A percentile compares a stretch with the other conserved stretches of the same genome.
These are phyloP conservation scores for Brienomyrus brachyistius DNA, from an alignment of 2,113 vertebrate species.

Conservation along the genomic window DNA sequence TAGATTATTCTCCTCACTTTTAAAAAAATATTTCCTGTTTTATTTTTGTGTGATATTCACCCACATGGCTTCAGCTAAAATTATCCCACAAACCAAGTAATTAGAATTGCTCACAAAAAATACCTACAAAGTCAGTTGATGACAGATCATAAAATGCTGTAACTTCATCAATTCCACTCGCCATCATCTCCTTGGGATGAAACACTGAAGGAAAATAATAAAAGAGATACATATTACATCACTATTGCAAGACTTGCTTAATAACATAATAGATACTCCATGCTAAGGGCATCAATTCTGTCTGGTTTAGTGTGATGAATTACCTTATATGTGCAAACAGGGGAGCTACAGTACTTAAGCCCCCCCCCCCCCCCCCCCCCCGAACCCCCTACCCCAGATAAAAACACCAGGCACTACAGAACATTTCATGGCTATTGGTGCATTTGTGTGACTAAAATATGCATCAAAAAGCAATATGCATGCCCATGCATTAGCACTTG, in stretches of 20 bases:
- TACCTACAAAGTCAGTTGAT: constrained; percentile 21
- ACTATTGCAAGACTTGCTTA: neutral
- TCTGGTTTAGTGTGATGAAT: neutral
- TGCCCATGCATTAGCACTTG: neutral
- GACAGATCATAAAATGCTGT: neutral
- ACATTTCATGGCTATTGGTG: neutral
- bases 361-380: neutral
- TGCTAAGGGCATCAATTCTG: neutral
- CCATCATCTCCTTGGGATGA: neutral
- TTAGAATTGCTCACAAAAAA: neutral
- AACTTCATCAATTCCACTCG: neutral
- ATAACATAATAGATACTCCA: neutral
- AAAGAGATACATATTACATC: neutral
- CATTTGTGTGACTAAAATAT: neutral
- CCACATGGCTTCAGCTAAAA: neutral
- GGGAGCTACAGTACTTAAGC: neutral
- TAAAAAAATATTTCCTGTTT: neutral
- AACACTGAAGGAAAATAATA: neutral
- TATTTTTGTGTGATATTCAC: neutral
- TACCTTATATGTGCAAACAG: neutral
- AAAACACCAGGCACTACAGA: neutral
- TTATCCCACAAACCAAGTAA: neutral
- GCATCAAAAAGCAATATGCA: neutral
- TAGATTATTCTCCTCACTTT: neutral
- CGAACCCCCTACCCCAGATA: neutral